Percentiles rank a stretch among this genome's conserved stretches.
Conservation (phyloP, 2,888 invertebrate species). For the Stratiomys singularior region DNA sequence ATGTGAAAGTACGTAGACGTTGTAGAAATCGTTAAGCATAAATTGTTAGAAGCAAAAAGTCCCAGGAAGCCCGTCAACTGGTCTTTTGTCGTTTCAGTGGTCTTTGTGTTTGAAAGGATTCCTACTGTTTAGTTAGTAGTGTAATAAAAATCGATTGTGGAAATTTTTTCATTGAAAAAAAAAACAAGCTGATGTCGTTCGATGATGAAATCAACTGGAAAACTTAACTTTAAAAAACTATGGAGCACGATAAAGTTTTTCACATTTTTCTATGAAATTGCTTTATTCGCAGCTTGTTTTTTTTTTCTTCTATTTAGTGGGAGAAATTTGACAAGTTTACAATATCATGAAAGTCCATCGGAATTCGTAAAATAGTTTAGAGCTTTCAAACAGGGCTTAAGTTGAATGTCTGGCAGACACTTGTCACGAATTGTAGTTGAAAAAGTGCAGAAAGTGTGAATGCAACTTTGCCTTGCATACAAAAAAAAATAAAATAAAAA, state of each 20-base stretch:
- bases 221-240: no score
- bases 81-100: no score
- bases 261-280: no score
- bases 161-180: neutral
- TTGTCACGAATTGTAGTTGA: neutral
- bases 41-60: no score
- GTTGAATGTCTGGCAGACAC: neutral
- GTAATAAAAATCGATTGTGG: neutral
- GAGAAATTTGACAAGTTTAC: neutral
- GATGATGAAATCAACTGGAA: no score
- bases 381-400: neutral
- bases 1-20: no score
- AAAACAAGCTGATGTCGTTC: neutral
- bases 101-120: neutral
- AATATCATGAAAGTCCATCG: neutral
- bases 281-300: neutral
- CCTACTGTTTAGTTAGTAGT: neutral
- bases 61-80: no score
- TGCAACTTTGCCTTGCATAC: no score
- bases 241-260: no score
- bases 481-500: no score
- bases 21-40: no score
- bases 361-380: neutral
- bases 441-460: no score
- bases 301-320: neutral